These are phyloP conservation scores for Andricus curvator DNA, from an alignment of 2,888 invertebrate genomes.

Conservation along the genomic window DNA sequence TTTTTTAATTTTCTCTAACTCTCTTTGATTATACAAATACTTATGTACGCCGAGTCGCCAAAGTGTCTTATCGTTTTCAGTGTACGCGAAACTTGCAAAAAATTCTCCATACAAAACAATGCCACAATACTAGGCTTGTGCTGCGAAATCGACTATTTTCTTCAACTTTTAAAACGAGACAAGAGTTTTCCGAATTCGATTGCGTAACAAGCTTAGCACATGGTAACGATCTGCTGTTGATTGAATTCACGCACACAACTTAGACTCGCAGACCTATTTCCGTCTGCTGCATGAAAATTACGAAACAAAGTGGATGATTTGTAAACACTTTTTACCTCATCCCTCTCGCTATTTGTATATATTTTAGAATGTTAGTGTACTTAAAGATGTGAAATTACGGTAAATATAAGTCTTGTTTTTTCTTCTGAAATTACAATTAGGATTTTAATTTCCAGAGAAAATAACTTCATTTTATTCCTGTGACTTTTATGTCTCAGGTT, in stretches of 20 bases:
- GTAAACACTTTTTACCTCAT: neutral
- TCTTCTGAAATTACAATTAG: neutral
- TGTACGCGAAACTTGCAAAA: slow-evolving; percentile 37
- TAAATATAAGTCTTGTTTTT: neutral
- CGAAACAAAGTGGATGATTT: neutral
- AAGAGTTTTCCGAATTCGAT: too few relatives aligned
- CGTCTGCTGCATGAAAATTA: neutral
- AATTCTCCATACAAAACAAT: slow-evolving; percentile 25
- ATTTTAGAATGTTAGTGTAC: neutral
- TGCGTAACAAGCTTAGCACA: slow-evolving; percentile 46
- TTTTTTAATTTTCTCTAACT: slow-evolving; percentile 41
- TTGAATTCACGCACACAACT: slow-evolving; percentile 37
- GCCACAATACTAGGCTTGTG: neutral
- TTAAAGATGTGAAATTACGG: neutral
- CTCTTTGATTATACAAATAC: slow-evolving; percentile 46
- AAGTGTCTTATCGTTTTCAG: slow-evolving; percentile 35
- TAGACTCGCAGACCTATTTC: neutral
- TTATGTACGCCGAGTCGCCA: neutral
- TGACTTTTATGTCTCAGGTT: neutral
- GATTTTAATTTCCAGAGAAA: neutral
- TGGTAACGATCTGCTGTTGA: slow-evolving; percentile 46
- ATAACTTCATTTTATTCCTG: neutral
- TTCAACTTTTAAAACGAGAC: neutral
- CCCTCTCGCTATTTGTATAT: neutral
- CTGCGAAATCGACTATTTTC: slow-evolving; percentile 14